Evolutionary conservation across 2,113 vertebrate species (phyloP).

Genomic region (Hirundichthys speculiger): DNA sequence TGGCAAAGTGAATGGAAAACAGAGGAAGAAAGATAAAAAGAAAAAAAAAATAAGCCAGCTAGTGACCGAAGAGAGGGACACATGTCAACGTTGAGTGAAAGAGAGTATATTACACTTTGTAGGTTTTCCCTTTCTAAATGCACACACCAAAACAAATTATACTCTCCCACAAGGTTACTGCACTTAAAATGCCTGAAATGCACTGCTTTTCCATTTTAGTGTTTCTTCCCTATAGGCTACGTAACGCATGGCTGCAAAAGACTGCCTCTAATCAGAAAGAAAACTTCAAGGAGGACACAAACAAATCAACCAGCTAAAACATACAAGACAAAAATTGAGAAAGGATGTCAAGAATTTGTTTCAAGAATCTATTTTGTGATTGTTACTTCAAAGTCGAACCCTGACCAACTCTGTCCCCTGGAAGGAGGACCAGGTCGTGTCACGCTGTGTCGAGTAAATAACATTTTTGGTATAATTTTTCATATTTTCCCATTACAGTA

Average conservation of each 20-base stretch:
- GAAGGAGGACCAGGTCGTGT: neutral
- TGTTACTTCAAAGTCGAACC: neutral
- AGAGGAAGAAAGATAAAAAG: slow-evolving; percentile 16
- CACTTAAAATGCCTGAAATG: slow-evolving; percentile 6
- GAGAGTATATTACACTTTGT: neutral
- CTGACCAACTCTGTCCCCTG: neutral
- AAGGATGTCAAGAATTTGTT: neutral
- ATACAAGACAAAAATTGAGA: neutral
- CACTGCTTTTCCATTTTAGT: neutral
- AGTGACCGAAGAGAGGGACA: slow-evolving; percentile 14
- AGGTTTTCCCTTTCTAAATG: neutral
- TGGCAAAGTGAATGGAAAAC: slow-evolving; percentile 35
- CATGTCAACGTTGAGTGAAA: slow-evolving; percentile 13
- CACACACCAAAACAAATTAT: slow-evolving; percentile 5
- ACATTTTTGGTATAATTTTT: too few relatives aligned
- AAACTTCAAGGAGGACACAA: slow-evolving; percentile 4
- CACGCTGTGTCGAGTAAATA: too few relatives aligned
- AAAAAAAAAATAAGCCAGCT: slow-evolving; percentile 21
- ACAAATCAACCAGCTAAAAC: neutral
- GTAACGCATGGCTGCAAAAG: neutral
- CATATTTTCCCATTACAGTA: too few relatives aligned
- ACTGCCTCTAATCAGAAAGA: neutral
- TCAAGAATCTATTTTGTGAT: neutral
- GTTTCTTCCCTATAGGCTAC: neutral
- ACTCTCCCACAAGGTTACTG: neutral